Percentiles rank a stretch among this genome's conserved stretches.
These are phyloP conservation scores for Oryctolagus cuniculus DNA, from an alignment of 2,113 vertebrate species.

Conservation along the genomic window DNA sequence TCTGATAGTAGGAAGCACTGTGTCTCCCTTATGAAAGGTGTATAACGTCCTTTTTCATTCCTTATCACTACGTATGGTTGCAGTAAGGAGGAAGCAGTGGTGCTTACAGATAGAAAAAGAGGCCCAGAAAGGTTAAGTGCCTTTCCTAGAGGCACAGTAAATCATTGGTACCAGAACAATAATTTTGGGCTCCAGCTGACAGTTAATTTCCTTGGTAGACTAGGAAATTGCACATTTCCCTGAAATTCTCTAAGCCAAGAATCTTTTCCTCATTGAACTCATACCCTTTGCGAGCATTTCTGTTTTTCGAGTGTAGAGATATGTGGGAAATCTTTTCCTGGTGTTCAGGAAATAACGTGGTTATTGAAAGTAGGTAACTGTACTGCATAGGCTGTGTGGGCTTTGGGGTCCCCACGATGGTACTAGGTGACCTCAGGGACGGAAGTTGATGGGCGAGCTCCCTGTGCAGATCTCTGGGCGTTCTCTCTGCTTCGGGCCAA, in stretches of 20 bases:
- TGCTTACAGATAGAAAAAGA: constrained; percentile 44
- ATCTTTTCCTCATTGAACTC: constrained; percentile 26
- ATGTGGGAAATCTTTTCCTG: constrained; percentile 34
- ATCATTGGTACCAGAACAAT: constrained; percentile 64
- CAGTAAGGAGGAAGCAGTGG: constrained; percentile 58
- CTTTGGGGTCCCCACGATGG: neutral
- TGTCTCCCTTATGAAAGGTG: neutral
- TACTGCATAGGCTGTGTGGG: neutral
- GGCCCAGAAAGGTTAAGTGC: constrained; percentile 42
- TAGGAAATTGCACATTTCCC: constrained; percentile 67
- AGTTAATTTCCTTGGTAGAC: constrained; percentile 64
- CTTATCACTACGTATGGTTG: neutral
- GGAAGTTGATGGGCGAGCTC: neutral
- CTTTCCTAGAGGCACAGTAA: constrained; percentile 61
- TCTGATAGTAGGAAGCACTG: neutral
- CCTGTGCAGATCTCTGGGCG: neutral
- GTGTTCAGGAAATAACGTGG: constrained; percentile 33
- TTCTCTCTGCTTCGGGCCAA: neutral
- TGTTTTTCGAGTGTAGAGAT: constrained; percentile 43
- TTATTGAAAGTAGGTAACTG: constrained; percentile 15
- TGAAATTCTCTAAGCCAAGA: constrained; percentile 64
- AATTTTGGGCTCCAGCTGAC: constrained; percentile 42
- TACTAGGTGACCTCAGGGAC: neutral
- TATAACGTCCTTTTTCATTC: neutral
- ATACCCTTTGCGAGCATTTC: constrained; percentile 28